These are phyloP conservation scores for Criorhina ranunculi DNA, from an alignment of 2,888 invertebrate genomes.

Conservation along the genomic window DNA sequence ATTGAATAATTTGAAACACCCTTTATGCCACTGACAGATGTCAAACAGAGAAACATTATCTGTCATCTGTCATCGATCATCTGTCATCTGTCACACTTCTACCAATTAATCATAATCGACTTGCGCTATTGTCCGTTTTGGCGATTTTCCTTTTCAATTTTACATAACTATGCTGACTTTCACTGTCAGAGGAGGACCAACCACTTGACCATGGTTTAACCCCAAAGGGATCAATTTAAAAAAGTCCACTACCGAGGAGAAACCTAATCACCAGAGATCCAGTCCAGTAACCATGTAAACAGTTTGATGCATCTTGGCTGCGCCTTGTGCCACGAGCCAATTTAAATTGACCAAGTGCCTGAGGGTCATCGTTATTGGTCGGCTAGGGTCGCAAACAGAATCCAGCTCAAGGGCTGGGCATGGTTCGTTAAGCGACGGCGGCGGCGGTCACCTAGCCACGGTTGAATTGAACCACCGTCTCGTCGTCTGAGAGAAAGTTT, in stretches of 20 bases:
- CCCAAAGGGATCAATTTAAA: conserved; percentile 63
- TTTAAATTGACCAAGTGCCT: conserved; percentile 48
- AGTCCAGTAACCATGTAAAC: conserved; percentile 46
- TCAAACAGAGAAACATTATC: conserved; percentile 15
- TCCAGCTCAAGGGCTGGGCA: conserved; percentile 55
- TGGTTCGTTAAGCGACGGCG: conserved; percentile 1
- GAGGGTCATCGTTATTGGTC: conserved; percentile 6
- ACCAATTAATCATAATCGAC: conserved; percentile 52
- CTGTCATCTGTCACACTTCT: conserved; percentile 12
- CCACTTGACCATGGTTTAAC: conserved; percentile 37
- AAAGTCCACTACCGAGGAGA: conserved; percentile 25
- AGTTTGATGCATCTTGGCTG: conserved; percentile 5
- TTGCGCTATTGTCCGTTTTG: conserved; percentile 10
- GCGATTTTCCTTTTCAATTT: conserved; percentile 3
- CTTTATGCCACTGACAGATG: conserved; percentile 34
- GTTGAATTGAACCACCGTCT: neutral
- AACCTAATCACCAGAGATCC: conserved; percentile 31
- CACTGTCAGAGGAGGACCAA: conserved; percentile 40
- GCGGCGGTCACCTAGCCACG: conserved; percentile 40
- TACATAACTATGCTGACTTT: conserved; percentile 52
- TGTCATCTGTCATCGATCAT: conserved; percentile 55
- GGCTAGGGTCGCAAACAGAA: conserved; percentile 19
- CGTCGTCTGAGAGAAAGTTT: conserved; percentile 48
- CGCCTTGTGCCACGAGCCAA: conserved; percentile 59
- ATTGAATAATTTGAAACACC: neutral